A percentile compares a stretch with the other conserved stretches of the same genome.
Conservation (phyloP, 2,888 invertebrate species). For the Muscina levida region DNA sequence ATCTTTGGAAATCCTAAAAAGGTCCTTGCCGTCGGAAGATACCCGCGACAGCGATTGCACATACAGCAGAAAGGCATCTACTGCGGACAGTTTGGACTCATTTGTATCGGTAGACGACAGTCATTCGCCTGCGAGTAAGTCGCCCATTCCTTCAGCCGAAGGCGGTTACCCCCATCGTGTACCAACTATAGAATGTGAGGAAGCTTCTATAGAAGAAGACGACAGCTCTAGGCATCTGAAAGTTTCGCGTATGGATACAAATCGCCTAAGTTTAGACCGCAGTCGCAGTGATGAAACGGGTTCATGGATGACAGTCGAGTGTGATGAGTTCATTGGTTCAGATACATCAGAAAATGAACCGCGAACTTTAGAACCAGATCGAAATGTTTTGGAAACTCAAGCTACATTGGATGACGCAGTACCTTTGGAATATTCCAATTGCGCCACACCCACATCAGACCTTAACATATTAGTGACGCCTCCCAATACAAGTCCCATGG, state of each 20-base stretch:
- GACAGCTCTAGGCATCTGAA: constrained; percentile 77
- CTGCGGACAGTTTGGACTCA: constrained; percentile 81
- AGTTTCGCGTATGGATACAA: constrained; percentile 74
- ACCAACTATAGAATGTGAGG: constrained; percentile 80
- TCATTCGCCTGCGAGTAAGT: constrained; percentile 81
- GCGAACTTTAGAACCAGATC: constrained; percentile 76
- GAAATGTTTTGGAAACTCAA: constrained; percentile 81
- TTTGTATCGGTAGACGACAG: constrained; percentile 84
- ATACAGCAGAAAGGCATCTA: constrained; percentile 79
- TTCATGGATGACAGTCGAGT: constrained; percentile 85
- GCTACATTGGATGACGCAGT: constrained; percentile 84
- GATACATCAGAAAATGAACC: constrained; percentile 83
- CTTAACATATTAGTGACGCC: constrained; percentile 83
- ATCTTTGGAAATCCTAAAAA: constrained; percentile 83
- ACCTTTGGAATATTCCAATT: constrained; percentile 81
- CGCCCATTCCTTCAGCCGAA: constrained; percentile 71
- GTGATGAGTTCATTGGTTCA: constrained; percentile 84
- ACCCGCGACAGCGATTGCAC: constrained; percentile 76
- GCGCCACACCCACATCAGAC: constrained; percentile 77
- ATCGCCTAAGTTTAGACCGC: constrained; percentile 79
- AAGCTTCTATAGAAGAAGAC: constrained; percentile 79
- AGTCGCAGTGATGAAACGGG: constrained; percentile 86
- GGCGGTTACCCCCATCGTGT: constrained; percentile 76
- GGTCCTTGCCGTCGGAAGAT: constrained; percentile 81
- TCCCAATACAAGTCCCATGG: constrained; percentile 83